phyloP scores from a whole-genome alignment of 2,888 invertebrate species.

The Cerceris rybyensis region DNA sequence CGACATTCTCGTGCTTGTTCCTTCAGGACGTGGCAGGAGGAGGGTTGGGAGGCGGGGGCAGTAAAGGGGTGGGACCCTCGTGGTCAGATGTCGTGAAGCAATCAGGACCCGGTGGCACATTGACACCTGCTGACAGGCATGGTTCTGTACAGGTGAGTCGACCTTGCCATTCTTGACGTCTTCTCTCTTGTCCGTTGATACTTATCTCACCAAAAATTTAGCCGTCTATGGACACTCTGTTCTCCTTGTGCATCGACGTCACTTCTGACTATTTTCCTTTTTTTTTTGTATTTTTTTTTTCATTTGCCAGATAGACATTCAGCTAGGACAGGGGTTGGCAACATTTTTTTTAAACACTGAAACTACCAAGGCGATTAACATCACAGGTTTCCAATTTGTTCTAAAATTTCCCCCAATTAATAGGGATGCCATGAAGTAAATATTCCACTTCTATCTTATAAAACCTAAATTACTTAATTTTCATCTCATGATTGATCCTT shows the following conservation, averaged over 20 bases:
- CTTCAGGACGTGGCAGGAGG: conserved; percentile 80
- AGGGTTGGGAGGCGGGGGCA: conserved; percentile 81
- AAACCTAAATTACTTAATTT: too few species aligned
- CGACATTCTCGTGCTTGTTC: conserved; percentile 79
- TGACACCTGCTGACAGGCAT: conserved; percentile 97
- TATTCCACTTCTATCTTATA: too few species aligned
- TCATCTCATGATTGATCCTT: too few species aligned
- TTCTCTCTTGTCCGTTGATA: conserved; percentile 23
- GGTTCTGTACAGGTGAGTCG: conserved; percentile 95
- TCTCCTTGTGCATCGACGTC: conserved; percentile 3
- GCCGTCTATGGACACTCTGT: not conserved
- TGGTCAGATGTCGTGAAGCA: conserved; percentile 94
- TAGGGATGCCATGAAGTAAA: too few species aligned
- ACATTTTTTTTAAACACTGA: too few species aligned
- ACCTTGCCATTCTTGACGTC: conserved; percentile 56
- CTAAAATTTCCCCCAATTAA: too few species aligned
- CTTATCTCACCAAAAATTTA: conserved; percentile 1
- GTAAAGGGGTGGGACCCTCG: conserved; percentile 89
- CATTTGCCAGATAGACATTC: too few species aligned
- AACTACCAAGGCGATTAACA: too few species aligned
- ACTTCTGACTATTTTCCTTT: not conserved
- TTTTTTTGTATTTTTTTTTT: too few species aligned
- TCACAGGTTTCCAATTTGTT: too few species aligned
- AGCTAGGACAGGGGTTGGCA: too few species aligned
- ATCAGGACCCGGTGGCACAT: conserved; percentile 90